A percentile compares a stretch with the other conserved stretches of the same genome.
These are phyloP conservation scores for Heliconius congener DNA, from an alignment of 1,140 invertebrate genomes.

Conservation along the genomic window DNA sequence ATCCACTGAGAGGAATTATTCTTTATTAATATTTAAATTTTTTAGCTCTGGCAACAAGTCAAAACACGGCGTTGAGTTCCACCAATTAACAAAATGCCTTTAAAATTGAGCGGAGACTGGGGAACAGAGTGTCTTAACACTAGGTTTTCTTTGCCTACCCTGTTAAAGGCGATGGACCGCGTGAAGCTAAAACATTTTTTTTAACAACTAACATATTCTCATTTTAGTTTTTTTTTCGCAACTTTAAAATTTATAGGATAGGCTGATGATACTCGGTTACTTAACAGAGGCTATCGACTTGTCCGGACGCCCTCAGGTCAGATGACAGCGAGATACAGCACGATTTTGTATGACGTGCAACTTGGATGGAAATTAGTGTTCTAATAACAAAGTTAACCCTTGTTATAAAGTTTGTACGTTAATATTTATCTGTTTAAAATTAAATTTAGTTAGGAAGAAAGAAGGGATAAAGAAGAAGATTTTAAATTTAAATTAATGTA, in stretches of 20 bases:
- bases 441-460: too few species aligned
- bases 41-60: too few species aligned
- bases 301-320: conserved; percentile 42
- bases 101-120: too few species aligned
- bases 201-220: background rate
- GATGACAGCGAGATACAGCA: conserved; percentile 52
- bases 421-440: background rate
- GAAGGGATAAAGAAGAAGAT: too few species aligned
- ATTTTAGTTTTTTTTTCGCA: conserved; percentile 13
- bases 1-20: too few species aligned
- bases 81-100: too few species aligned
- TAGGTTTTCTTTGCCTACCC: too few species aligned
- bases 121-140: too few species aligned
- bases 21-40: too few species aligned
- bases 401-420: background rate
- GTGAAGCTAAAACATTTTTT: too few species aligned
- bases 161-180: too few species aligned
- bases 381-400: conserved; percentile 30
- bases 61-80: too few species aligned
- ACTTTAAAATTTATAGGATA: conserved; percentile 13
- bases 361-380: conserved; percentile 49
- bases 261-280: conserved; percentile 29
- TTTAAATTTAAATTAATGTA: background rate
- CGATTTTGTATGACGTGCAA: conserved; percentile 43
- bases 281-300: conserved; percentile 20